Base-by-base conservation (phyloP, 37 sponge, comb jelly and placozoan species). In the Chondrilla cf. caribensis region DNA sequence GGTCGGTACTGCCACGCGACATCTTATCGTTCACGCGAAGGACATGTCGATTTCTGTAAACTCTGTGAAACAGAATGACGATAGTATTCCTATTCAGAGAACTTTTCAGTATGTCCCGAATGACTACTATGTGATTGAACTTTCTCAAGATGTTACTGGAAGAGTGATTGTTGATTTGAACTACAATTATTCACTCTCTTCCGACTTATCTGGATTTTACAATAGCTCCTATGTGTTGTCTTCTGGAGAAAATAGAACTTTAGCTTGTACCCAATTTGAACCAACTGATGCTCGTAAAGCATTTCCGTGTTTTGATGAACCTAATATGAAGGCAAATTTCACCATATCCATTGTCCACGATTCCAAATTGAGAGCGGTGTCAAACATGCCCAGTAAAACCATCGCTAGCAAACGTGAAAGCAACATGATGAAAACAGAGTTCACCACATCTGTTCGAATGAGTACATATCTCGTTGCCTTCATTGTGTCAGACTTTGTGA, bases 261-360 rank as follows among this genome's bases (percentile, higher is more conserved):
- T 94, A 11, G 98, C 93, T 3, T 93, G 94, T 31, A 98, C 99
- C 15, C 96, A 98, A 87, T 95, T 98, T 82, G 99, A 98, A 42
- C 86, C 99, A 9, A 95, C 96, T 14, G 88, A 87, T 83, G 99
- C 99, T n/a, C 78, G 99, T 9, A 83, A 41, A 58, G 99, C 99
- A 25, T 98, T 98, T 62, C 99, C 99, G 25, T 98, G 99, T 79
- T 98, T 98, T 77, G 99, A 98, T 70, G 99, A 98, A 76, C 99
- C 99, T 41, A 83, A 77, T 2, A 59, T 96, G 68, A 98, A 98
- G 82, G 96, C 99, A 22, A 89, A 83, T 54, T 98, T 98, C 80
- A 84, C 85, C 51, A 91, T 98, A 18, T 58, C 82, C 7, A 85
- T 98, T 41, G 86, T 85, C 0, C 89, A 91, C 38, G 81, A 78